phyloP scores from a whole-genome alignment of 2,888 invertebrate species.

The Drosophila pseudotalamancana region DNA sequence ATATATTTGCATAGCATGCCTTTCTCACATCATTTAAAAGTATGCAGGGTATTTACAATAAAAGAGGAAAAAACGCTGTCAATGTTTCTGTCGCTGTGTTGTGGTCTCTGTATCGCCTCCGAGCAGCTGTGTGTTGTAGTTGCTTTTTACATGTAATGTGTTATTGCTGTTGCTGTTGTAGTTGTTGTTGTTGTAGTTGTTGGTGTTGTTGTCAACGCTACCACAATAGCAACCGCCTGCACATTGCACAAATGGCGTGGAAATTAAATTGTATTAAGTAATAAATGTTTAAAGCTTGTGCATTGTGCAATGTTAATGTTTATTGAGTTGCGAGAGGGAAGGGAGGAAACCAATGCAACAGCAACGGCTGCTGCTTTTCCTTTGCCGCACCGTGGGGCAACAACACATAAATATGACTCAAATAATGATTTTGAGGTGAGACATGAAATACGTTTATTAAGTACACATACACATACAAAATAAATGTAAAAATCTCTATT shows the following conservation, averaged over 20 bases:
- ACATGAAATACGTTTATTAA: no score
- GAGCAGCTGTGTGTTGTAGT: conserved; percentile 25
- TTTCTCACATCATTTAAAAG: not conserved
- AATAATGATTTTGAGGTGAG: not conserved
- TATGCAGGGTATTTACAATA: conserved; percentile 3
- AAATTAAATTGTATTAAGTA: conserved; percentile 67
- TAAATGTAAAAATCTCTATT: no score
- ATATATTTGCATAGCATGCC: not conserved
- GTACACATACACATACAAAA: no score
- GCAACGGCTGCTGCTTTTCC: not conserved
- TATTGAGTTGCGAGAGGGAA: conserved; percentile 3
- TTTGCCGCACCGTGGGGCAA: conserved; percentile 21
- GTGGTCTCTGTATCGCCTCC: conserved; percentile 38
- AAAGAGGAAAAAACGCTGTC: conserved; percentile 1
- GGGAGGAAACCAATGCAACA: not conserved
- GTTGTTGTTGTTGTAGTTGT: conserved; percentile 10
- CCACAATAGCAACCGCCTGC: conserved; percentile 45
- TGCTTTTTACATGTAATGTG: conserved; percentile 4
- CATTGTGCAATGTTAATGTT: conserved; percentile 49
- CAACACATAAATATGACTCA: not conserved
- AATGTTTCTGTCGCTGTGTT: conserved; percentile 22
- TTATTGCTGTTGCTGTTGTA: conserved; percentile 8
- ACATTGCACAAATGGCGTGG: conserved; percentile 59
- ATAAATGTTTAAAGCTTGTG: conserved; percentile 63
- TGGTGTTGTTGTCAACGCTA: conserved; percentile 35